A percentile compares a stretch with the other conserved stretches of the same genome.
Evolutionary conservation across 2,113 vertebrate genomes (phyloP).

Genomic region (Porphyrio hochstetteri): DNA sequence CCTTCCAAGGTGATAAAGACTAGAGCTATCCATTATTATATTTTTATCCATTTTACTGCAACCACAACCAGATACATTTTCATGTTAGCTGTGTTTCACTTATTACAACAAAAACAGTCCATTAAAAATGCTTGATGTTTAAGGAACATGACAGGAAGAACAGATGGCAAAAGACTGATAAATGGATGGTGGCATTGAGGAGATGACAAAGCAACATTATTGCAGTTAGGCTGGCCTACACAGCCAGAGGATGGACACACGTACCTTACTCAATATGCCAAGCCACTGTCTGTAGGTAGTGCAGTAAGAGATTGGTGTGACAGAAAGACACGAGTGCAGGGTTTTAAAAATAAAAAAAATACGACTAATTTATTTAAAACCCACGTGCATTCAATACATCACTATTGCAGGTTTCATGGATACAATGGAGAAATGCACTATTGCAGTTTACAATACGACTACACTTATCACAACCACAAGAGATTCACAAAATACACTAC

Average conservation of each 20-base stretch:
- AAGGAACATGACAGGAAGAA: not conserved
- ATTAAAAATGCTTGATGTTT: not conserved
- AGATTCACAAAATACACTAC: no score
- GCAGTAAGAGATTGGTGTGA: not conserved
- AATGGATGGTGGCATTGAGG: not conserved
- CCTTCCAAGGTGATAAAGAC: constrained; percentile 34
- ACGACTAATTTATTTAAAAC: no score
- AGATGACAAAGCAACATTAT: not conserved
- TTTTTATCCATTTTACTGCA: constrained; percentile 9
- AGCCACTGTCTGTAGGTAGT: not conserved
- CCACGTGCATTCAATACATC: no score
- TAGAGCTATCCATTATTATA: not conserved
- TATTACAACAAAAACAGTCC: not conserved
- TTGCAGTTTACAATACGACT: no score
- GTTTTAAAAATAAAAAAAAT: no score
- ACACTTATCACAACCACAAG: no score
- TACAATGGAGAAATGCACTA: no score
- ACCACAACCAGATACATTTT: not conserved
- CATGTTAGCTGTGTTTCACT: not conserved
- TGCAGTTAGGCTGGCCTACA: not conserved
- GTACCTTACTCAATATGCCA: not conserved
- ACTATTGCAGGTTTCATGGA: no score
- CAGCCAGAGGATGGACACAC: not conserved
- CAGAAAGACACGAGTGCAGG: no score
- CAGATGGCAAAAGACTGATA: not conserved